phyloP scores from a whole-genome alignment of 2,888 invertebrate genomes.

The Acanthosepion esculentum region DNA sequence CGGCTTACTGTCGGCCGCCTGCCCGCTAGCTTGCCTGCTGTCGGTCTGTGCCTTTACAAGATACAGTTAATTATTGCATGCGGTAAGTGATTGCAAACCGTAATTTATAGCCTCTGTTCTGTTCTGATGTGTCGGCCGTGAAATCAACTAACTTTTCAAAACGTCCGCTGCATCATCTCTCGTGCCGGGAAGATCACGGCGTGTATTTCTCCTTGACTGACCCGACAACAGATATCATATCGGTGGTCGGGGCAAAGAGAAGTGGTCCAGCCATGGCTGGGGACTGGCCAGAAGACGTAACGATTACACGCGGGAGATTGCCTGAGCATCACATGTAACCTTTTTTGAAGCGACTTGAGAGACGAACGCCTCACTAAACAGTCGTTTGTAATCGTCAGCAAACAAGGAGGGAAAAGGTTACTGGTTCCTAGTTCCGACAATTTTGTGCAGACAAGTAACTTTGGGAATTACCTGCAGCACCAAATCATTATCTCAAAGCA shows the following conservation, averaged over 20 bases:
- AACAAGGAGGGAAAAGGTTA: background rate
- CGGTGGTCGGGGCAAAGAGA: background rate
- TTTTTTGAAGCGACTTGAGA: background rate
- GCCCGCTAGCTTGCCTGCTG: background rate
- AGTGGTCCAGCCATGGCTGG: background rate
- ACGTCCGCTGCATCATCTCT: background rate
- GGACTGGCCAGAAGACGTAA: background rate
- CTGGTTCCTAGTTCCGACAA: background rate
- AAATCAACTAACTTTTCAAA: constrained; percentile 23
- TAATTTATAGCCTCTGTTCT: background rate
- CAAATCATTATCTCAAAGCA: background rate
- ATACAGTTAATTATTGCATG: constrained; percentile 10
- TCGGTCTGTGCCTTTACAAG: background rate
- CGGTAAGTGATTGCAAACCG: background rate
- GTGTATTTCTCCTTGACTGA: background rate
- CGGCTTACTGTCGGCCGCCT: background rate
- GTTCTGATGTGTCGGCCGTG: background rate
- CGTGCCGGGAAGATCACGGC: constrained; percentile 33
- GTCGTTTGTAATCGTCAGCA: background rate
- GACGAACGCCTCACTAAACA: background rate
- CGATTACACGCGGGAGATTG: background rate
- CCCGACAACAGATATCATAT: constrained; percentile 33
- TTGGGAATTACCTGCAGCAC: background rate
- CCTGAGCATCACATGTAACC: background rate
- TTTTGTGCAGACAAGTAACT: background rate